Base-by-base conservation (phyloP, 2,888 invertebrate species). In the Eudasyphora cyanicolor region DNA sequence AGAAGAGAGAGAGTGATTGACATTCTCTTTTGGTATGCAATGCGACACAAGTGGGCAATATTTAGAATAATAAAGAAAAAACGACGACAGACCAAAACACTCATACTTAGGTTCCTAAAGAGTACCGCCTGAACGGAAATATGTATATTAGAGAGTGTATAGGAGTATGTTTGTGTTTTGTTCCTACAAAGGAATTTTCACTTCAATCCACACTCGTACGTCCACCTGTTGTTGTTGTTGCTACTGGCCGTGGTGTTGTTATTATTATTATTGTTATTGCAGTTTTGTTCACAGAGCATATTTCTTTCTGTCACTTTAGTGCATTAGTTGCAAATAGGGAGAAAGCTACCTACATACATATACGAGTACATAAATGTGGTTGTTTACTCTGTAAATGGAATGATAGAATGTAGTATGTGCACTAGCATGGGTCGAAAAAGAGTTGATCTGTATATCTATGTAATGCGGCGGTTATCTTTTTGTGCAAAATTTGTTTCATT, bases 221-320 rank as follows among this genome's bases (percentile, higher is more conserved):
- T 78, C 70, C 78, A 78, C 82, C 74, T 78, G 77, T 78, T 82
- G 82, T 69, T 49, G 54, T 54, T 54, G 24, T 27, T 45, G 14
- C 45, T 45, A 10, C 35, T 35, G 10, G 75, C n/a, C n/a, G n/a
- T n/a, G n/a, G n/a, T 78, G 77, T 78, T 82, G 82, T 69, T 49
- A 24, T 54, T 54, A 12, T 27, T 45, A 45, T 14, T 45, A 45
- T 82, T 82, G 38, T 70, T 71, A 71, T 70, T 70, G 78, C 74
- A 69, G 57, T 78, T 73, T 64, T 70, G 35, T 64, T 21, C 19
- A 76, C 42, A 64, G 51, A 73, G 60, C 51, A 38, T 67, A 32
- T 32, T 21, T 73, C 8, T 73, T 73, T 57, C 57, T 60, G 42
- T 27, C n/a, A 29, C 67, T 60, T 74, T 38, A 42, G 62, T 76